Base-by-base conservation (phyloP, 2,113 vertebrate species). In the Ia io region DNA sequence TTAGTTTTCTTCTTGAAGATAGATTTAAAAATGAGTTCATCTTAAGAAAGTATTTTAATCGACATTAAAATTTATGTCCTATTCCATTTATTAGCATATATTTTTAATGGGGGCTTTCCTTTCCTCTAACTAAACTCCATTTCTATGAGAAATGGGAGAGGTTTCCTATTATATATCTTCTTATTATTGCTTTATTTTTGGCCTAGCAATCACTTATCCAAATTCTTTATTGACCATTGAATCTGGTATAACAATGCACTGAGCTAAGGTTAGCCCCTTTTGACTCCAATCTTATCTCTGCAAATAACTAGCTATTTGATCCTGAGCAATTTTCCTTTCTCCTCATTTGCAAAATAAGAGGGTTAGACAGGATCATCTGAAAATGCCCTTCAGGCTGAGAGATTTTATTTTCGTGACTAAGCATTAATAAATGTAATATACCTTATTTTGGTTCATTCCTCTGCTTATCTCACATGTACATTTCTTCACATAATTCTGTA, bases 31-130 rank as follows among this genome's bases (percentile, higher is more conserved):
- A 86, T 85, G 30, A 95, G 82, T 93, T 95, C 49, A 97, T 53
- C 37, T 73, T 88, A 87, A 88, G 32, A 74, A 97, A 96, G 40
- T 91, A 88, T 96, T 95, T 93, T 96, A 97, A 95, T 95, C 3
- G 8, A 93, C 77, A 95, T 86, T 93, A 95, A 96, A 97, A 93
- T 96, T 83, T 96, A 96, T 86, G 65, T 61, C 53, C 53, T 78
- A 78, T 44, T 93, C 49, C 42, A 78, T 92, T 95, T 96, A 91
- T 93, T 85, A 88, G 37, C 56, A 88, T 79, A 90, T 93, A 67
- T 79, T 65, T 91, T 95, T 95, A 89, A 61, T 74, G 70, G 69
- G 7, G 2, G 6, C 47, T 95, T 95, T 88, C 56, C 87, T 94
- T 92, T 95, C 44, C 83, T 94, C 91, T 44, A 71, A 79, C 51